A percentile compares a stretch with the other conserved stretches of the same genome.
phyloP scores from a whole-genome alignment of 2,113 vertebrate species.

The Leucopsar rothschildi region DNA sequence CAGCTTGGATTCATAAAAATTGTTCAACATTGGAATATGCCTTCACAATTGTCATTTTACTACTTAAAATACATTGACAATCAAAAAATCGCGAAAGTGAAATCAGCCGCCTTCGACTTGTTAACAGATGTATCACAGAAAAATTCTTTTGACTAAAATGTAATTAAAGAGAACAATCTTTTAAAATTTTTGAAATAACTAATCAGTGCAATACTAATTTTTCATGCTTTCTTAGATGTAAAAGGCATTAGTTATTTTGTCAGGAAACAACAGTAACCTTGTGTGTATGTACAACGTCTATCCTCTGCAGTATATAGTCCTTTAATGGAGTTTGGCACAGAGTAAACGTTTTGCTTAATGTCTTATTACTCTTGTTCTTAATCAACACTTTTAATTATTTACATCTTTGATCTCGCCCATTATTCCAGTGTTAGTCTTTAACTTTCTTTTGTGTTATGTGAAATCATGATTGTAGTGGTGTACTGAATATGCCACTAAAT shows the following conservation, averaged over 20 bases:
- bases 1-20: background rate
- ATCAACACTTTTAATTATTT: background rate
- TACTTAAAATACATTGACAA: background rate
- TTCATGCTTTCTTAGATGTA: background rate
- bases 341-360: background rate
- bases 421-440: background rate
- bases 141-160: background rate
- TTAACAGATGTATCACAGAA: background rate
- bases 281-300: background rate
- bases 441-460: background rate
- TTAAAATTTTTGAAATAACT: background rate
- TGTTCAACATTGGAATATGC: background rate
- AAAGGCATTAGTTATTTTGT: background rate
- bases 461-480: background rate
- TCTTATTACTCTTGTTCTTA: background rate
- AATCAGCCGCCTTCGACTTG: background rate
- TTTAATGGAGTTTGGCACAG: background rate
- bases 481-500: background rate
- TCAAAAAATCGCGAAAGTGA: rapidly evolving
- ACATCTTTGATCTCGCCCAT: rapidly evolving
- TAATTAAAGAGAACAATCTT: background rate
- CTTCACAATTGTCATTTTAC: background rate
- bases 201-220: background rate
- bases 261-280: background rate
- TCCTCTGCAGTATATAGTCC: background rate